These are phyloP conservation scores for Hylaeus anthracinus DNA, from an alignment of 1,140 invertebrate species.

Conservation along the genomic window DNA sequence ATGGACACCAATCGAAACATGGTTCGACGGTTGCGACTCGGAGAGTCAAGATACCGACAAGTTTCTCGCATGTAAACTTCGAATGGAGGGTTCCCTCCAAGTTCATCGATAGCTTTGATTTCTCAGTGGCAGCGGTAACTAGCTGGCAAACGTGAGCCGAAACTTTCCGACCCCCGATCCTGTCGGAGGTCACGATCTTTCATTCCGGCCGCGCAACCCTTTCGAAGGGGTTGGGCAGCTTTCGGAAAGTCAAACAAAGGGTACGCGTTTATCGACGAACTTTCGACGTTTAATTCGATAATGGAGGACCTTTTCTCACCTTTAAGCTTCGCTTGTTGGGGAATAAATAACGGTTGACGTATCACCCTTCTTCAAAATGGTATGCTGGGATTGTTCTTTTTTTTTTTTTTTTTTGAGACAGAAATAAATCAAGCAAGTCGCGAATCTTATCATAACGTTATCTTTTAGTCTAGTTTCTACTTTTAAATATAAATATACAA, in stretches of 20 bases:
- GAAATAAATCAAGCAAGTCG: too few relatives aligned
- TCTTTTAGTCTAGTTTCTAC: too few relatives aligned
- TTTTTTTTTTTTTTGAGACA: too few relatives aligned
- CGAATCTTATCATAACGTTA: too few relatives aligned
- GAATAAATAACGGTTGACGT: too few relatives aligned
- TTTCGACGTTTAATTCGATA: slow-evolving; percentile 3
- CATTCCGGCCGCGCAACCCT: neutral
- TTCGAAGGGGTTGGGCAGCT: neutral
- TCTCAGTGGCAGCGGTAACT: slow-evolving; percentile 35
- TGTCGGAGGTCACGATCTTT: slow-evolving; percentile 21
- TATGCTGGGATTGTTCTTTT: too few relatives aligned
- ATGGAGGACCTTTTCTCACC: neutral
- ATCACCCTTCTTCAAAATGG: too few relatives aligned
- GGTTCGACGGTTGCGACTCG: slow-evolving; percentile 20
- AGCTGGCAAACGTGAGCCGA: slow-evolving; percentile 32
- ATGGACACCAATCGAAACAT: slow-evolving; percentile 26
- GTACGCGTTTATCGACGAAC: neutral
- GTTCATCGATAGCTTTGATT: slow-evolving; percentile 59
- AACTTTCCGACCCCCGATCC: slow-evolving; percentile 23
- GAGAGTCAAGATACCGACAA: slow-evolving; percentile 3
- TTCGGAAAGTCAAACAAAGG: slow-evolving; percentile 19
- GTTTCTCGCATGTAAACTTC: slow-evolving; percentile 28
- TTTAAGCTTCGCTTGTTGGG: neutral
- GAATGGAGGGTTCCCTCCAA: neutral
- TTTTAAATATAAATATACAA: too few relatives aligned